Percentiles rank a stretch among this genome's conserved stretches.
These are phyloP conservation scores for Bubo blakistoni DNA, from an alignment of 2,113 vertebrate genomes.

Conservation along the genomic window DNA sequence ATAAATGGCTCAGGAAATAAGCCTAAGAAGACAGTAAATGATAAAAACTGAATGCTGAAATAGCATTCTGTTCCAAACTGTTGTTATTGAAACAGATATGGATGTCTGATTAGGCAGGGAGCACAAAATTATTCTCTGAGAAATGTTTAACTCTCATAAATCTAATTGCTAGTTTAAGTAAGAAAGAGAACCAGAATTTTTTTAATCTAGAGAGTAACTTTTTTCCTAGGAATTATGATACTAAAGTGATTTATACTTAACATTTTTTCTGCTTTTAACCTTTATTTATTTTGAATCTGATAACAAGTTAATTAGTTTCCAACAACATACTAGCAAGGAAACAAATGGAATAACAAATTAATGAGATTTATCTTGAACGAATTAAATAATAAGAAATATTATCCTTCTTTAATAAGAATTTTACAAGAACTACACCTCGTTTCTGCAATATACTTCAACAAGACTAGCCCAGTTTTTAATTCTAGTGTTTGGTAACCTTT, in stretches of 20 bases:
- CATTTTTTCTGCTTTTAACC: constrained; percentile 32
- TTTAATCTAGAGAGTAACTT: neutral
- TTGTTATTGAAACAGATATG: neutral
- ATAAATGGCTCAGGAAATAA: neutral
- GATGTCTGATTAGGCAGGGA: neutral
- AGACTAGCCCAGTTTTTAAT: neutral
- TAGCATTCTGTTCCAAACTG: neutral
- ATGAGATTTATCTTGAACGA: neutral
- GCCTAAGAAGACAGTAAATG: neutral
- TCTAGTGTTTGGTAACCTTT: neutral
- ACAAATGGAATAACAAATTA: neutral
- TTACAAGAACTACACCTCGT: neutral
- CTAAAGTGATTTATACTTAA: constrained; percentile 44
- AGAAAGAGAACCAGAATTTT: neutral
- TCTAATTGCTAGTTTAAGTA: neutral
- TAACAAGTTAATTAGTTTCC: neutral
- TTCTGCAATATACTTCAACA: neutral
- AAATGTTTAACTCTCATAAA: neutral
- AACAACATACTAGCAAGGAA: neutral
- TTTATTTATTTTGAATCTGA: constrained; percentile 49
- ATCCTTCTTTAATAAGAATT: neutral
- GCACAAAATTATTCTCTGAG: neutral
- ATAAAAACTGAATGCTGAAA: neutral
- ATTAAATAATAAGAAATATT: neutral
- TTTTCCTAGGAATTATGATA: neutral